These are phyloP conservation scores for Neoitamus cyanurus DNA, from an alignment of 2,888 invertebrate species.

Conservation along the genomic window DNA sequence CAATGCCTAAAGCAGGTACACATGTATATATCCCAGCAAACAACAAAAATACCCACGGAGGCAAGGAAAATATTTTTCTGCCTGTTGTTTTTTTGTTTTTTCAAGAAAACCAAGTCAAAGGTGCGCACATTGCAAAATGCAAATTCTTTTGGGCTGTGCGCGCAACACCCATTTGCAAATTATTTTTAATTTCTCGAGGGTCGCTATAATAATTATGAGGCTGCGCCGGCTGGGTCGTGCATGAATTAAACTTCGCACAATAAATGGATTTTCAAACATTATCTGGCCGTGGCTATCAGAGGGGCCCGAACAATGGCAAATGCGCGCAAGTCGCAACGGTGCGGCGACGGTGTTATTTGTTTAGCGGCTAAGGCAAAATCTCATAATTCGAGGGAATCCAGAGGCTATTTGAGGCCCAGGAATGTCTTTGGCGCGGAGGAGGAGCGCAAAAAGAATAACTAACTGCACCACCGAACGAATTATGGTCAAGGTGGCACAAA, in stretches of 20 bases:
- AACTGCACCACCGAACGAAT: neutral
- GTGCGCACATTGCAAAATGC: neutral
- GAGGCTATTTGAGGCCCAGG: neutral
- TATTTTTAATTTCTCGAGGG: slow-evolving; percentile 1
- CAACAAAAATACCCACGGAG: no score
- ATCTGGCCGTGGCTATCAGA: slow-evolving; percentile 1
- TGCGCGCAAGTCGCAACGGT: neutral
- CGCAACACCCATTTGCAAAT: neutral
- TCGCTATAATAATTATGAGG: neutral
- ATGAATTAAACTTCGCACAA: slow-evolving; percentile 5
- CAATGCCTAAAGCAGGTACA: neutral
- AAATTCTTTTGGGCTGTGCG: neutral
- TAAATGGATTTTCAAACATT: slow-evolving; percentile 5
- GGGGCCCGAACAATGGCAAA: neutral
- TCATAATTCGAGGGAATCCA: neutral
- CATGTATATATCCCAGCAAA: no score
- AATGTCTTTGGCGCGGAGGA: neutral
- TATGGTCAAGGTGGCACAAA: slow-evolving; percentile 18
- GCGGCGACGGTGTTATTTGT: neutral
- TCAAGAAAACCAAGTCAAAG: neutral
- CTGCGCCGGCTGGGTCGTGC: neutral
- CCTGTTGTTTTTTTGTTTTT: neutral
- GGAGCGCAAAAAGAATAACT: neutral
- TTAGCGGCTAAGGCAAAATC: neutral
- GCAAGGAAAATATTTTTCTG: no score